These are phyloP conservation scores for Rhagonycha fulva DNA, from an alignment of 2,888 invertebrate species.

Conservation along the genomic window DNA sequence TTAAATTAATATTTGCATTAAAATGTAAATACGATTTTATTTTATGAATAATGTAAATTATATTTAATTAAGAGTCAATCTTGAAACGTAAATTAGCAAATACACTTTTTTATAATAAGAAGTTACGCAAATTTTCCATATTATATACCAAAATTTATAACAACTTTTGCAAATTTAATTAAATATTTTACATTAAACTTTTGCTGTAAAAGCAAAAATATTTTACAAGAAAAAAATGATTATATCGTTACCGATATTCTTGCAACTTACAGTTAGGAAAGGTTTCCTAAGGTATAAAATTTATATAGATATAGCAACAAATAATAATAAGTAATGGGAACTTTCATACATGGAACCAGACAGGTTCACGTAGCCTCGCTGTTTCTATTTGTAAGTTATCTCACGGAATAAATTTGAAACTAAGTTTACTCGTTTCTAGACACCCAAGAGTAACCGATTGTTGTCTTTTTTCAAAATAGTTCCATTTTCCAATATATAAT, in stretches of 20 bases:
- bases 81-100: background rate
- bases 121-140: background rate
- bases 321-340: background rate
- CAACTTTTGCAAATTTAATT: background rate
- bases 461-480: background rate
- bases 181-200: background rate
- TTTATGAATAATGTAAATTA: background rate
- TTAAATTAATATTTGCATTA: background rate
- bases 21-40: background rate
- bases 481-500: background rate
- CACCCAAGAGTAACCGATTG: constrained; percentile 2
- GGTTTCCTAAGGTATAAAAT: background rate
- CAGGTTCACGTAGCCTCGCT: background rate
- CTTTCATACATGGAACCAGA: background rate
- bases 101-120: background rate
- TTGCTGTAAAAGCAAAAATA: background rate
- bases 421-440: background rate
- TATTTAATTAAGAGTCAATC: background rate
- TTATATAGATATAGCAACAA: background rate
- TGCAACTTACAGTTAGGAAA: background rate
- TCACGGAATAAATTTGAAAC: background rate
- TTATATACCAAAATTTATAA: background rate
- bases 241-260: background rate
- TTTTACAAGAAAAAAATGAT: background rate
- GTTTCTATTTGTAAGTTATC: background rate